Evolutionary conservation across 2,888 invertebrate species (phyloP), one percentile per base, ranked within the genome.

Genomic region (Chloromyia formosa): DNA sequence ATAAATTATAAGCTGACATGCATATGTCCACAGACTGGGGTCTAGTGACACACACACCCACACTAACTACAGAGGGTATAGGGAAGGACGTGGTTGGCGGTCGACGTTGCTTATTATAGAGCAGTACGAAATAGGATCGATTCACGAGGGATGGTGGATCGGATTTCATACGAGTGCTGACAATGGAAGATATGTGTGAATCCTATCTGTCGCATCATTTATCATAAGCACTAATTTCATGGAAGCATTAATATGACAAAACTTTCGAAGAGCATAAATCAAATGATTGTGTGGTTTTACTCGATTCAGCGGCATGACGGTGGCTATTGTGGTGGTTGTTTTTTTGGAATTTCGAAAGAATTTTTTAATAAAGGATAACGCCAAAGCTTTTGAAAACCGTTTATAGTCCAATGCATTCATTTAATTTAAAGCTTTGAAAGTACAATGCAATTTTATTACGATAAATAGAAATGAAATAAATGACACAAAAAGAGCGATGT

Each of bases 221-320:
- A 58, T 71, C 71, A 71, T 69, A 45, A 3, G 68, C 35, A 71
- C 71, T 71, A 56, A 71, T 71, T 71, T 71, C 71, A 58, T 56
- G 71, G 56, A 56, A 56, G 35, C 35, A 71, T 58, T 71, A 56
- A 71, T 71, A 42, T 71, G 71, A 71, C 71, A 71, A 56, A 56
- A 56, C 71, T 71, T n/a, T 71, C 14, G 56, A 16, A 40, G 22
- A 49, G 35, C 71, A 71, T 71, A 56, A 71, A 71, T 71, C 71
- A 71, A 40, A 56, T 9, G 49, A 20, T 16, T 7, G 42, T n/a
- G 27, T 35, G 27, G 27, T 35, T 35, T 35, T 35, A 35, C 7
- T 35, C 7, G 27, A 35, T 4, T 35, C 27, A 35, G 7, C 7
- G 27, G 2, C 27, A 35, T 7, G 7, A 2, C 27, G 7, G 27